A percentile compares a stretch with the other conserved stretches of the same genome.
Evolutionary conservation across 1,140 invertebrate species (phyloP).

Genomic region (Platyura marginata): DNA sequence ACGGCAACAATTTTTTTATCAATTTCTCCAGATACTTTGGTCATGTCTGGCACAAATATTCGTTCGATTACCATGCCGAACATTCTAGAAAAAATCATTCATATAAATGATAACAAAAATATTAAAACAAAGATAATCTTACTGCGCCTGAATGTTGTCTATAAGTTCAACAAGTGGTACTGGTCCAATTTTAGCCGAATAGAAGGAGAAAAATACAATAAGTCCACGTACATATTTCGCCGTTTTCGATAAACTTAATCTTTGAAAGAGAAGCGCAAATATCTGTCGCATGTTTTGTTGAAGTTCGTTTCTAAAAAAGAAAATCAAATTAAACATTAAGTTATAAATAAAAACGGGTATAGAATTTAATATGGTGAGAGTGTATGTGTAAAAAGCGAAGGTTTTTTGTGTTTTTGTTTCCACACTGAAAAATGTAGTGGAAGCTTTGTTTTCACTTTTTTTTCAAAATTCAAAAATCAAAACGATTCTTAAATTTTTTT

Average conservation of each 20-base stretch:
- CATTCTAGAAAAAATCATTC: constrained; percentile 66
- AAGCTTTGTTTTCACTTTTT: too few species aligned
- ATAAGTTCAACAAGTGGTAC: constrained; percentile 52
- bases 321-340: constrained; percentile 2
- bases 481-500: too few species aligned
- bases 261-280: constrained; percentile 78
- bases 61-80: constrained; percentile 88
- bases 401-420: too few species aligned
- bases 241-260: constrained; percentile 81
- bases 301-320: constrained; percentile 37
- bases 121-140: constrained; percentile 21
- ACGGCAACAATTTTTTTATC: constrained; percentile 81
- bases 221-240: constrained; percentile 81
- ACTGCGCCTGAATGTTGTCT: constrained; percentile 75
- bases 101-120: too few species aligned
- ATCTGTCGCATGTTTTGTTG: constrained; percentile 70
- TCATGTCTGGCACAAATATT: constrained; percentile 65
- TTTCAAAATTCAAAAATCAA: too few species aligned
- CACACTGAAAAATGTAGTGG: too few species aligned
- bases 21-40: constrained; percentile 62
- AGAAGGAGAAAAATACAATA: constrained; percentile 79
- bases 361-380: neutral
- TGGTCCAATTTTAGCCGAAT: constrained; percentile 59
- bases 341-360: neutral
- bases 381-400: too few species aligned